phyloP scores from a whole-genome alignment of 2,797 vertebrate genomes.

The Saxicola maurus region DNA sequence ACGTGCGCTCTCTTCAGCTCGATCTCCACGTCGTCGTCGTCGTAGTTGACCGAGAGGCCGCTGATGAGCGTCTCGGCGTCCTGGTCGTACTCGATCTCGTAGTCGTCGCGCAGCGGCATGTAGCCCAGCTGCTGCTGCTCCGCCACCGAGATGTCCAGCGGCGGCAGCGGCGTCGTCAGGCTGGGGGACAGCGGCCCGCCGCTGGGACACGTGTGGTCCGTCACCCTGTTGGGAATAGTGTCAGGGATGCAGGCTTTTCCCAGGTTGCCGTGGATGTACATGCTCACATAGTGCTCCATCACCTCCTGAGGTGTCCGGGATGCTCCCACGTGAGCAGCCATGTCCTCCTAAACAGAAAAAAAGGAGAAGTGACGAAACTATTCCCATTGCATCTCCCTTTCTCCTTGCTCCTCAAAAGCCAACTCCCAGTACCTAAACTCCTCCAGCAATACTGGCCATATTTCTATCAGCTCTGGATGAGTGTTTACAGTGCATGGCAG shows the following conservation, averaged over 20 bases:
- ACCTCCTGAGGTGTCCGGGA: conserved; percentile 92
- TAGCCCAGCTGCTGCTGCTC: conserved; percentile 98
- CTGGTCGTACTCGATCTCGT: conserved; percentile 96
- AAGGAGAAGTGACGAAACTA: neutral
- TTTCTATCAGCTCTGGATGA: neutral
- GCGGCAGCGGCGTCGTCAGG: conserved; percentile 89
- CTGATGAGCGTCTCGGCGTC: conserved; percentile 95
- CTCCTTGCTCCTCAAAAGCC: neutral
- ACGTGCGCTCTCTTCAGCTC: conserved; percentile 95
- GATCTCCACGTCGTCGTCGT: conserved; percentile 94
- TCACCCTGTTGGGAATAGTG: conserved; percentile 94
- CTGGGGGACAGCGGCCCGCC: conserved; percentile 92
- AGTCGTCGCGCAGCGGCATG: conserved; percentile 96
- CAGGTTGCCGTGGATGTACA: conserved; percentile 98
- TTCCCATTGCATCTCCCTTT: neutral
- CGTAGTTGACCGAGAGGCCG: conserved; percentile 94
- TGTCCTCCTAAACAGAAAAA: conserved; percentile 84
- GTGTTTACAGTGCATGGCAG: rapidly evolving
- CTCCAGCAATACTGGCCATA: rapidly evolving
- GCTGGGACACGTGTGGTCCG: conserved; percentile 93
- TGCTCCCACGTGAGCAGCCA: conserved; percentile 92
- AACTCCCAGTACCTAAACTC: neutral
- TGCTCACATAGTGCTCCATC: conserved; percentile 97
- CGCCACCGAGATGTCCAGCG: conserved; percentile 85
- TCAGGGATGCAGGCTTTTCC: conserved; percentile 97